Evolutionary conservation across 1,140 invertebrate species (phyloP), one percentile per base, ranked within the genome.

Genomic region (Augochlora pura): DNA sequence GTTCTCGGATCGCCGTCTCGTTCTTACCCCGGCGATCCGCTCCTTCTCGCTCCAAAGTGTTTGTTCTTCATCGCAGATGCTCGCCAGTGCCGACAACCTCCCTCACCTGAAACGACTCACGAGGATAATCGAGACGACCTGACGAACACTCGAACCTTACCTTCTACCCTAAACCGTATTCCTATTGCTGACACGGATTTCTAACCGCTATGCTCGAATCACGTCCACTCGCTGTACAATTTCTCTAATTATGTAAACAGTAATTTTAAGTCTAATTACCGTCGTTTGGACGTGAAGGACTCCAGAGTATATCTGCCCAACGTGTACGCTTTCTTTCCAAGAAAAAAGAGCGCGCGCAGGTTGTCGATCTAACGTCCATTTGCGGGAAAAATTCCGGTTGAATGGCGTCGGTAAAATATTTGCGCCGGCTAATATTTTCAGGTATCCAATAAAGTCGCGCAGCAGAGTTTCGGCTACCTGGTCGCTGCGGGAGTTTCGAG

Each of bases 51-150:
- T 54, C 60, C 39, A 14, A 57, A 18, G 42, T 32, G 64, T 57
- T 64, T 72, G 52, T 73, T 74, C 57, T 68, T 14, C 66, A 46
- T 73, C 80, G 72, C 85, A 88, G 87, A 88, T 87, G 87, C 84
- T 88, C 78, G 81, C 77, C 73, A 73, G 86, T 86, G 77, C 65
- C 82, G 86, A 86, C 85, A 84, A 84, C 73, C 82, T 86, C 72
- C 80, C 77, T 80, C 77, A 86, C 77, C 69, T 32, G 38, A 62
- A 39, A 10, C 14, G 27, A 67, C 60, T 38, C 72, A 42, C 77
- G 78, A 67, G 78, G 62, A 79, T 82, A 85, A 86, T 82, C 85
- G 62, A 85, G 75, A 82, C 80, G 73, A 72, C 54, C 68, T 63
- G 68, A 72, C 66, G 75, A 86, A 79, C 74, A 67, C 21, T 63